These are phyloP conservation scores for Ormyrus pomaceus DNA, from an alignment of 2,888 invertebrate species.

Conservation along the genomic window DNA sequence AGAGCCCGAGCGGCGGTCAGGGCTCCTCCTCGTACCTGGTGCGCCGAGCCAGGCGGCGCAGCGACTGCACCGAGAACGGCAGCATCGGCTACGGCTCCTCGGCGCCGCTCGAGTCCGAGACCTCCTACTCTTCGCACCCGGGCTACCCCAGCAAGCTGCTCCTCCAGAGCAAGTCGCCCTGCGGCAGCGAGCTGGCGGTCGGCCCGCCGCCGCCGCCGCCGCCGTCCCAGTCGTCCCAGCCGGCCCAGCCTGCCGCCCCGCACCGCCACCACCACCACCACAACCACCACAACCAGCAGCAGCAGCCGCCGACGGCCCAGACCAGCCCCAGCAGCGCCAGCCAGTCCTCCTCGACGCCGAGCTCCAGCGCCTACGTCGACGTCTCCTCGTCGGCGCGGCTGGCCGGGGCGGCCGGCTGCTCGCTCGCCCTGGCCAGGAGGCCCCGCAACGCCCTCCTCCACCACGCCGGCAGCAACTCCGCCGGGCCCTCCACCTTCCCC, in stretches of 20 bases:
- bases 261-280: conserved; percentile 13
- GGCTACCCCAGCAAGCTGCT: conserved; percentile 50
- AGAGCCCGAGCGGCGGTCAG: conserved; percentile 19
- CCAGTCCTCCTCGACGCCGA: conserved; percentile 52
- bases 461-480: not conserved
- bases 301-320: conserved; percentile 22
- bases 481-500: conserved; percentile 61
- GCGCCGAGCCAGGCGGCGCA: conserved; percentile 40
- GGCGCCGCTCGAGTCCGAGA: conserved; percentile 57
- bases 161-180: conserved; percentile 26
- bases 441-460: conserved; percentile 5
- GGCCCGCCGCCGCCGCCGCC: conserved; percentile 11
- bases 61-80: conserved; percentile 57
- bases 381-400: conserved; percentile 51
- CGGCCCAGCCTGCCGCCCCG: not conserved
- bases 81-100: conserved; percentile 59
- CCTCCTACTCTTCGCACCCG: conserved; percentile 58
- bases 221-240: conserved; percentile 1
- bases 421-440: conserved; percentile 1
- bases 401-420: not conserved
- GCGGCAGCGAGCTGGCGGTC: conserved; percentile 21
- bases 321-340: conserved; percentile 37
- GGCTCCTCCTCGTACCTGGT: not conserved
- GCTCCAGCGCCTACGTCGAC: conserved; percentile 54
- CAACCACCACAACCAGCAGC: conserved; percentile 13